Conservation (phyloP, 2,113 vertebrate genomes). For the Papio anubis region DNA sequence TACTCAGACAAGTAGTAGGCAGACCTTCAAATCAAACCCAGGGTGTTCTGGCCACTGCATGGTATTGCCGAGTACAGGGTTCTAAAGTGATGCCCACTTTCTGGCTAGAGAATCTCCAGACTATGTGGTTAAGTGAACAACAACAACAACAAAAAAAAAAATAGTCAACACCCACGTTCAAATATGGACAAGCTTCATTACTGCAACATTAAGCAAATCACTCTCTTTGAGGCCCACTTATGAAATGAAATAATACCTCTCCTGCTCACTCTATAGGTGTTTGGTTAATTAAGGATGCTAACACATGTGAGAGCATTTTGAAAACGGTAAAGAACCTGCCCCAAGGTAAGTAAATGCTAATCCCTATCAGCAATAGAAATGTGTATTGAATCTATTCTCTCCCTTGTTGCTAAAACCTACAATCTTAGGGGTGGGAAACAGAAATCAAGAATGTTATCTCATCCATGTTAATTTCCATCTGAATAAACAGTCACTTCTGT, state of each 20-base stretch:
- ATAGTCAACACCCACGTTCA: neutral
- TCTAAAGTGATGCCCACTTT: neutral
- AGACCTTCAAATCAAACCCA: neutral
- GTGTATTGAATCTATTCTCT: conserved; percentile 36
- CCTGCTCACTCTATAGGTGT: neutral
- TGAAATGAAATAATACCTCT: conserved; percentile 10
- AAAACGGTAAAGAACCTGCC: conserved; percentile 47
- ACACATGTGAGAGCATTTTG: neutral
- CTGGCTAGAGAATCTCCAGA: neutral
- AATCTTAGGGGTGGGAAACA: conserved; percentile 56
- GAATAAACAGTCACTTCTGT: conserved; percentile 78
- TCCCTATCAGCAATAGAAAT: conserved; percentile 1
- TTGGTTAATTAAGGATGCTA: neutral
- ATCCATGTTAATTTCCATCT: conserved; percentile 74
- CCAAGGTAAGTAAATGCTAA: conserved; percentile 30
- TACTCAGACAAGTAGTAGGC: neutral
- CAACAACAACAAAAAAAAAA: neutral
- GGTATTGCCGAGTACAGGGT: neutral
- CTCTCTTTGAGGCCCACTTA: neutral
- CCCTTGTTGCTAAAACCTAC: conserved; percentile 38
- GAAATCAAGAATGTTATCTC: conserved; percentile 73
- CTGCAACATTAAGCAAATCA: neutral
- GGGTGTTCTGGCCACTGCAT: neutral
- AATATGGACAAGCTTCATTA: conserved; percentile 33
- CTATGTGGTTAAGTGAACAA: neutral